Evolutionary conservation across 2,797 vertebrate species (phyloP).

Genomic region (Gila robusta): DNA sequence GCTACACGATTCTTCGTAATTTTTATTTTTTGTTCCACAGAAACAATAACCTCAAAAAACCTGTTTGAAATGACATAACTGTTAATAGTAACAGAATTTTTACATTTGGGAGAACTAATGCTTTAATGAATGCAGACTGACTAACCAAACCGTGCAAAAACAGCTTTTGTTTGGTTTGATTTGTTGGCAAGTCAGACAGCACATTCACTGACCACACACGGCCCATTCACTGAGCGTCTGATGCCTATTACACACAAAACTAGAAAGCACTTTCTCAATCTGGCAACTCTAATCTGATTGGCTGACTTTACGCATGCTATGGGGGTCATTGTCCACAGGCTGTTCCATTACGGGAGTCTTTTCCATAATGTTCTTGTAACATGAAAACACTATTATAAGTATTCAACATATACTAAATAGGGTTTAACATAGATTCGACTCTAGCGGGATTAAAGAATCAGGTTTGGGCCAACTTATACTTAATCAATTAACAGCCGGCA

Average conservation of each 20-base stretch:
- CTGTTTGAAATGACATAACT: not conserved
- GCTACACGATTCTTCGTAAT: not conserved
- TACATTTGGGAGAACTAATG: not conserved
- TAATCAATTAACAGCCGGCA: too few species aligned
- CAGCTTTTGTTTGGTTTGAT: not conserved
- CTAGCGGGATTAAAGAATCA: too few species aligned
- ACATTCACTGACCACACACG: not conserved
- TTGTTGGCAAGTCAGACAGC: constrained; percentile 25
- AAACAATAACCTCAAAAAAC: not conserved
- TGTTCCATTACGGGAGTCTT: not conserved
- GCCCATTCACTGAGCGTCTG: constrained; percentile 1
- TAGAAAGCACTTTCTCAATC: constrained; percentile 7
- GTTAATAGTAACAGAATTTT: not conserved
- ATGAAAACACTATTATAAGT: too few species aligned
- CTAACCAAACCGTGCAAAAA: not conserved
- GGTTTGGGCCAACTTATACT: too few species aligned
- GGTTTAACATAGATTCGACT: too few species aligned
- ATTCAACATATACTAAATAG: too few species aligned
- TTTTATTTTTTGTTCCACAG: not conserved
- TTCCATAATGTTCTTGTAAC: not conserved
- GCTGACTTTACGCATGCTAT: not conserved
- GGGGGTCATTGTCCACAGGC: not conserved
- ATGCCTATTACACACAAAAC: constrained; percentile 6
- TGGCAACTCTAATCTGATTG: constrained; percentile 9
- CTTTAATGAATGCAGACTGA: not conserved